Base-by-base conservation (phyloP, 1,140 invertebrate genomes). In the Aphaenogaster floridana region DNA sequence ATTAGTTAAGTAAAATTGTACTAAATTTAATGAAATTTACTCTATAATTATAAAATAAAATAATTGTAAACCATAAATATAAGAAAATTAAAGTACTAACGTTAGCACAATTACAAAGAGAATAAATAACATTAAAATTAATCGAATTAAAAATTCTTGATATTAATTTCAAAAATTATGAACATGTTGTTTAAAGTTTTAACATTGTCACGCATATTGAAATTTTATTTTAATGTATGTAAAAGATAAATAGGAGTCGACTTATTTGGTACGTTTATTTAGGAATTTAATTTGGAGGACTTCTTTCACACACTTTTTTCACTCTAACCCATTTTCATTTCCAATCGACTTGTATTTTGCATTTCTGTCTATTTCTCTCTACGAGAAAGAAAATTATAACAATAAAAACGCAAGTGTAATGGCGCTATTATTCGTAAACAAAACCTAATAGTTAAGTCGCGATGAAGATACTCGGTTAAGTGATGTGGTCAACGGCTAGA, bases 71-170 rank as follows among this genome's bases (percentile, higher is more conserved):
- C 1, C 17, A 6, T 74, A 21, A 21, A 21, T 21, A 21, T 21
- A 57, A 78, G 15, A 54, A 39, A 9, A 74, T 28, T 28, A 28
- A 11, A 6, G 3, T 21, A 59, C 13, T 39, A 54, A 39, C 15
- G 7, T 63, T 36, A 36, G 13, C 28, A 39, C 11, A 42, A 57
- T 76, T 57, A 42, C 36, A 59, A 17, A 42, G 13, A 76, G n/a
- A 76, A 76, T 57, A 15, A n/a, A 59, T 57, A 78, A 59, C 15
- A 17, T 71, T 6, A 52, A 7, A 74, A 74, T 34, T 80, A 1
- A 64, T 64, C 2, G 0, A 63, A 34, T 36, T 21, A 11, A 39
- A 80, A 28, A 80, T 68, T 7, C 6, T 39, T 42, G n/a, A 3
- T 21, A 57, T 48, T 42, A 50, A 68, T 36, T 17, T 21, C 4